phyloP scores from a whole-genome alignment of 2,888 invertebrate genomes.

The Baccha elongata region DNA sequence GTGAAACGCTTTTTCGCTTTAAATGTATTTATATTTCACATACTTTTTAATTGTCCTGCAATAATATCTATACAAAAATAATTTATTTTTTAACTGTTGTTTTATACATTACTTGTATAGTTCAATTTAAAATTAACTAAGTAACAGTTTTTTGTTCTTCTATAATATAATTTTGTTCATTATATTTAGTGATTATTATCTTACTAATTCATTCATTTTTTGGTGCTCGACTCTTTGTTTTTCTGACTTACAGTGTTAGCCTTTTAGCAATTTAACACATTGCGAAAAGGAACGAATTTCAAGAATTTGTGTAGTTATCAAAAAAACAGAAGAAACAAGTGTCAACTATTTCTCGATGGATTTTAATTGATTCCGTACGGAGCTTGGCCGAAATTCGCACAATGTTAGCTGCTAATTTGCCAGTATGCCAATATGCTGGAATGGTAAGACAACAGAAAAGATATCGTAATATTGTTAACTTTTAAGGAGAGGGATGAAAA shows the following conservation, averaged over 20 bases:
- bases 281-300: slow-evolving; percentile 32
- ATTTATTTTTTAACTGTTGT: slow-evolving; percentile 17
- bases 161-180: slow-evolving; percentile 5
- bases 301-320: slow-evolving; percentile 29
- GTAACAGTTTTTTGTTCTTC: background rate
- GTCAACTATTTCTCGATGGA: slow-evolving; percentile 64
- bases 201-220: slow-evolving; percentile 32
- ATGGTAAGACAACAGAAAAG: slow-evolving; percentile 74
- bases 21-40: slow-evolving; percentile 27
- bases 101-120: slow-evolving; percentile 7
- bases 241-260: slow-evolving; percentile 58
- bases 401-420: slow-evolving; percentile 77
- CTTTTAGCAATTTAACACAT: slow-evolving; percentile 42
- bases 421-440: slow-evolving; percentile 77
- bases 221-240: slow-evolving; percentile 48
- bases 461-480: slow-evolving; percentile 28
- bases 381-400: slow-evolving; percentile 64
- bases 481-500: slow-evolving; percentile 10
- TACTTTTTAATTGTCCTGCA: slow-evolving; percentile 18
- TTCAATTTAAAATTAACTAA: slow-evolving; percentile 1
- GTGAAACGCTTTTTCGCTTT: slow-evolving; percentile 25
- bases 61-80: slow-evolving; percentile 12
- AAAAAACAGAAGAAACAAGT: slow-evolving; percentile 38
- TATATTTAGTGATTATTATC: slow-evolving; percentile 28
- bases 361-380: slow-evolving; percentile 66